Evolutionary conservation across 2,888 invertebrate species (phyloP).

Genomic region (Cheilosia soror): DNA sequence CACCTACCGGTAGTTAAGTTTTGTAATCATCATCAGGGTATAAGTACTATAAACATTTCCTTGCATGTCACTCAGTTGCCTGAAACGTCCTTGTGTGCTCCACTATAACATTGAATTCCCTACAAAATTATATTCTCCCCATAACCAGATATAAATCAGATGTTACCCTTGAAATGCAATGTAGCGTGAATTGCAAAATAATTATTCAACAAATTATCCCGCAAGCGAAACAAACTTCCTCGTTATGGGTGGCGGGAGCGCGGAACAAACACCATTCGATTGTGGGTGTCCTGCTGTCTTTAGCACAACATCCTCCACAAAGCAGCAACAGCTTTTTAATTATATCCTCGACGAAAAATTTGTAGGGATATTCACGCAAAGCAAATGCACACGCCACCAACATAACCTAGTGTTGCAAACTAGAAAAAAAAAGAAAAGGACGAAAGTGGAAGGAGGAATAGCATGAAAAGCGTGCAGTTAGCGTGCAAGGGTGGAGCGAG

Average conservation of each 20-base stretch:
- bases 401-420: no score
- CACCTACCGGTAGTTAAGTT: no score
- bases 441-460: background rate
- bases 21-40: background rate
- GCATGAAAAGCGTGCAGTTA: background rate
- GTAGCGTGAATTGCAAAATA: constrained; percentile 1
- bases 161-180: constrained; percentile 22
- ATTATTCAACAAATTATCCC: constrained; percentile 49
- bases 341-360: background rate
- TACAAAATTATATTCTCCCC: background rate
- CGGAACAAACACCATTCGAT: background rate
- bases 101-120: background rate
- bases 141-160: constrained; percentile 8
- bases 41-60: background rate
- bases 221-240: background rate
- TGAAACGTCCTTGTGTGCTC: background rate
- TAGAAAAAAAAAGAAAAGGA: background rate
- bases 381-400: background rate
- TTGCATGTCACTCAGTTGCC: background rate
- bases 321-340: background rate
- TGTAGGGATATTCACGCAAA: constrained; percentile 4
- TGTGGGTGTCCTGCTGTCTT: background rate
- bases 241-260: background rate
- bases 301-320: background rate
- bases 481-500: background rate